Percentiles rank a stretch among this genome's conserved stretches.
These are phyloP conservation scores for Agriopis leucophaearia DNA, from an alignment of 2,888 invertebrate species.

Conservation along the genomic window DNA sequence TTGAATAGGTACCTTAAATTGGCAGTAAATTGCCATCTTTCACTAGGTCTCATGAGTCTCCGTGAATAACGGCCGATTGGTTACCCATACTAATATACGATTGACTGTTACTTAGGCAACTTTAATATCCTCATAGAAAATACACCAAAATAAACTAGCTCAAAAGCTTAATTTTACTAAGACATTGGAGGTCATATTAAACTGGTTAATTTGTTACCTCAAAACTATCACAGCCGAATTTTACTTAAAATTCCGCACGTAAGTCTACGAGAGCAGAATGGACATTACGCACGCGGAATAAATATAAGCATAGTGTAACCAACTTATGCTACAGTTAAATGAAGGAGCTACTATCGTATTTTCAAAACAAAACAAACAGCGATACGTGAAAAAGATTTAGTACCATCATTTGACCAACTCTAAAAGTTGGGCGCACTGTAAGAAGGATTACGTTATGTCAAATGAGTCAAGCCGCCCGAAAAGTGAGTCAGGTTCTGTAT, in stretches of 20 bases:
- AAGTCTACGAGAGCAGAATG: slow-evolving; percentile 43
- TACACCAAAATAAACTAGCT: not conserved
- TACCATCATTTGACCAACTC: not conserved
- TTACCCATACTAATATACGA: slow-evolving; percentile 20
- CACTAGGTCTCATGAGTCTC: slow-evolving; percentile 1
- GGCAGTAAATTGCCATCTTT: slow-evolving; percentile 14
- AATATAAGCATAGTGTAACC: slow-evolving; percentile 1
- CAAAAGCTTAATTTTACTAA: not conserved
- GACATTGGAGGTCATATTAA: not conserved
- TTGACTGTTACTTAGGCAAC: not conserved
- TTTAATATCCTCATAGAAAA: not conserved
- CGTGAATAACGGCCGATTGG: slow-evolving; percentile 11
- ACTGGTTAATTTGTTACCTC: slow-evolving; percentile 2
- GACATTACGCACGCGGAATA: slow-evolving; percentile 35
- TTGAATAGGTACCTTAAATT: slow-evolving; percentile 17
- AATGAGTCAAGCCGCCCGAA: slow-evolving; percentile 32
- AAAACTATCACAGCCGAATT: slow-evolving; percentile 38
- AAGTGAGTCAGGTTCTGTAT: slow-evolving; percentile 40
- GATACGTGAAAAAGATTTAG: not conserved
- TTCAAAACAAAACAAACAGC: not conserved
- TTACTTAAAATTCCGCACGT: slow-evolving; percentile 49
- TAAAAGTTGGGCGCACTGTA: not conserved
- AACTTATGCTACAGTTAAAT: not conserved
- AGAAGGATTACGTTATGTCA: slow-evolving; percentile 33
- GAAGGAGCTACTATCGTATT: not conserved